Evolutionary conservation across 1,140 invertebrate species (phyloP), one percentile per base, ranked within the genome.

Genomic region (Portunus trituberculatus): DNA sequence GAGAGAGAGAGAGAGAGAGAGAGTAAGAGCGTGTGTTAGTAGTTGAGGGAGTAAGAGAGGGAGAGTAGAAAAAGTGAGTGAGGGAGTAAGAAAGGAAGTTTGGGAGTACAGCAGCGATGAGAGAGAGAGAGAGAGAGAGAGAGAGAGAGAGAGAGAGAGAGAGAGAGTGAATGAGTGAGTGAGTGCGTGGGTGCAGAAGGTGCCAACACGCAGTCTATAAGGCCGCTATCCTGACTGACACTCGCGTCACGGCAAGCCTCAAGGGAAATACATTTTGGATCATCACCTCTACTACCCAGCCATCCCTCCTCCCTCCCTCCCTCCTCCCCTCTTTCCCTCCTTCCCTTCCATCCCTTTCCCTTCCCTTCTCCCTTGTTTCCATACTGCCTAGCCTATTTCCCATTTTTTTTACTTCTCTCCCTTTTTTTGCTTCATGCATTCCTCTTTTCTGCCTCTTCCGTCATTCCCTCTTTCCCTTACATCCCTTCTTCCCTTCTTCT

Each of bases 181-280:
- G 86, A 20, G 86, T 45, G 31, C 16, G 39, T 0, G 4, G 2
- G 87, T 45, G 87, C 48, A 25, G 29, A 7, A 46, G 89, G 28
- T 59, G 89, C 48, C 59, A 76, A 76, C 67, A 76, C 67, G n/a
- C 25, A 76, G 12, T n/a, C 67, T 28, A 91, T 91, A 59, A 91
- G 46, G 48, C 0, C 45, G 32, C 28, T n/a, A 91, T 91, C 89
- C 89, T 91, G 89, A 91, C 46, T 39, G 89, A 91, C 89, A 91
- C 32, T 2, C 39, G 39, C 39, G 87, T 89, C 32, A 89, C 31
- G n/a, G 48, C 25, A 29, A 48, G 48, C 31, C 32, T 59, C 89
- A 20, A 59, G 46, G 89, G 89, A 91, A 91, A 91, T 59, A 91
- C 46, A 39, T 10, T 52, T 14, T 91, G 89, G 89, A 91, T 91